Base-by-base conservation (phyloP, 2,113 vertebrate species). In the Zosterops pallidus region DNA sequence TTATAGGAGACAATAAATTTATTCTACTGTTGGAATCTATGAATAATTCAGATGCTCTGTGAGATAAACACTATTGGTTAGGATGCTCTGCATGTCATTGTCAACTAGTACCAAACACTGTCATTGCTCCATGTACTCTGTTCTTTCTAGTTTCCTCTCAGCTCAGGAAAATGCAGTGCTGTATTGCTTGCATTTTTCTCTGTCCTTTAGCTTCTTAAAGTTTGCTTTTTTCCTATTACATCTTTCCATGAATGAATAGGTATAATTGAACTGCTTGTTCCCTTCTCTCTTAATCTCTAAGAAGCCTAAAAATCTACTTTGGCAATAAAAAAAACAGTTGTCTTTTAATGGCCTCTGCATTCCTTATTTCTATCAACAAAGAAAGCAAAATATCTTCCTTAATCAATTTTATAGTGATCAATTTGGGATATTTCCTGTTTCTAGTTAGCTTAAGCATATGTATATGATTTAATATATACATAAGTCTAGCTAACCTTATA, bases 1-100 rank as follows among this genome's bases (percentile, higher is more conserved):
- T 97, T 98, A 97, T 33, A 98, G 96, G 85, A 96, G 96, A 93
- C 97, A 97, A 97, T 98, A 98, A 98, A 98, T 98, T 97, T 98
- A 98, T 98, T 98, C 96, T 95, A 96, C 95, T 93, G 63, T 94
- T 95, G 86, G 92, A 96, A 95, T 86, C 96, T 95, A 98, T 98
- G 98, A 98, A 98, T 98, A 98, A 98, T 98, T 98, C 95, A 98
- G 97, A 98, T 91, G 64, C 69, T 97, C 72, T 67, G 13, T 59
- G 95, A 97, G 97, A 97, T 98, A 98, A 98, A 97, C 83, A 94
- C 92, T 94, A 97, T 94, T 97, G 92, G 93, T 96, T 97, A 86
- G 78, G 93, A 95, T 96, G 93, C 91, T 94, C 94, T 79, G 63
- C 95, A 86, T 93, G 94, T 81, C 75, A 92, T 89, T 90, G 97